These are phyloP conservation scores for Orientallactaga sibirica DNA, from an alignment of 2,797 vertebrate species.

Conservation along the genomic window DNA sequence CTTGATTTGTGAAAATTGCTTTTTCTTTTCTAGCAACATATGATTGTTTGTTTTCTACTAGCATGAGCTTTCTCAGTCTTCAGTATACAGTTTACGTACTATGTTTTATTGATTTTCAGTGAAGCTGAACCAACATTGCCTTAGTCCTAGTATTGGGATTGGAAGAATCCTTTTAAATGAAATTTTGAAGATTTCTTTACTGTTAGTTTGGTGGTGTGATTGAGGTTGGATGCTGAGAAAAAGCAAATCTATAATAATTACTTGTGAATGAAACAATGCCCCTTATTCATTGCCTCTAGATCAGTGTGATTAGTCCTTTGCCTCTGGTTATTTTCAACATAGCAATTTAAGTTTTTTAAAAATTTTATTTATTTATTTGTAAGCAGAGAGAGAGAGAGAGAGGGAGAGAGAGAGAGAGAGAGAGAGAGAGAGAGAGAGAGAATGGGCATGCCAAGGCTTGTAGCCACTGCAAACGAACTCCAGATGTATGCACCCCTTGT, in stretches of 20 bases:
- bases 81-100: not conserved
- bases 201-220: not conserved
- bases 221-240: not conserved
- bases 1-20: conserved; percentile 48
- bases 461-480: too few relatives aligned
- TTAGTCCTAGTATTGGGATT: conserved; percentile 3
- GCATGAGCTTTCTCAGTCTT: not conserved
- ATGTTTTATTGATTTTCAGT: conserved; percentile 26
- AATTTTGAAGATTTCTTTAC: conserved; percentile 47
- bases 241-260: conserved; percentile 38
- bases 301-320: not conserved
- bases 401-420: too few relatives aligned
- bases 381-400: too few relatives aligned
- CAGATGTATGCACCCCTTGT: too few relatives aligned
- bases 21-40: conserved; percentile 50
- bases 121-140: conserved; percentile 1
- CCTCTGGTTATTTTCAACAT: conserved; percentile 49
- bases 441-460: too few relatives aligned
- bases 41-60: conserved; percentile 11
- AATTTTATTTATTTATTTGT: not conserved
- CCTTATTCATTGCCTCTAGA: not conserved
- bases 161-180: conserved; percentile 16
- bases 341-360: conserved; percentile 5
- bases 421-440: too few relatives aligned
- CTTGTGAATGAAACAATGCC: not conserved